Conservation (phyloP, 1,140 invertebrate species). For the Pseudachorutes palmiensis region DNA sequence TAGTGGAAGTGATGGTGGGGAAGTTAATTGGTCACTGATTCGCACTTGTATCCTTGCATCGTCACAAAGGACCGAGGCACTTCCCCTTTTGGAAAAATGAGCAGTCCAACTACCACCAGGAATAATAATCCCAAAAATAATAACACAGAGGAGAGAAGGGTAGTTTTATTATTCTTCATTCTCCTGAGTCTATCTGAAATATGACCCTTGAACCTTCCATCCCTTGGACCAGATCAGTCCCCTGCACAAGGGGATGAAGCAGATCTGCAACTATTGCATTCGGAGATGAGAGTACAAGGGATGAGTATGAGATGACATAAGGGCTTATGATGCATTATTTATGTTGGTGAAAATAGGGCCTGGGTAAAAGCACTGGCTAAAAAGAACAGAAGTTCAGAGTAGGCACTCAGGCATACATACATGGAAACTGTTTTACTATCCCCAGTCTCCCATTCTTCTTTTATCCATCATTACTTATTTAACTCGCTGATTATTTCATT, state of each 20-base stretch:
- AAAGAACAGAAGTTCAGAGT: neutral
- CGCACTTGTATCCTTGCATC: neutral
- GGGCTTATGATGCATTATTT: slow-evolving; percentile 24
- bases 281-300: neutral
- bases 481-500: slow-evolving; percentile 16
- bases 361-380: neutral
- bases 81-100: neutral
- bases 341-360: slow-evolving; percentile 8
- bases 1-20: slow-evolving; percentile 20
- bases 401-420: slow-evolving; percentile 3
- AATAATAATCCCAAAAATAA: neutral
- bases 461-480: slow-evolving; percentile 18
- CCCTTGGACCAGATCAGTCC: neutral
- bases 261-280: neutral
- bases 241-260: neutral
- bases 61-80: neutral
- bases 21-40: slow-evolving; percentile 28
- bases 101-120: no score
- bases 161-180: neutral
- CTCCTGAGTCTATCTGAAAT: neutral
- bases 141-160: neutral
- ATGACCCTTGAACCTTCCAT: slow-evolving; percentile 11
- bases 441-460: slow-evolving; percentile 5
- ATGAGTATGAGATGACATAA: slow-evolving; percentile 19
- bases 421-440: slow-evolving; percentile 17